A percentile compares a stretch with the other conserved stretches of the same genome.
Evolutionary conservation across 2,888 invertebrate species (phyloP).

Genomic region (Sarcophaga caerulescens): DNA sequence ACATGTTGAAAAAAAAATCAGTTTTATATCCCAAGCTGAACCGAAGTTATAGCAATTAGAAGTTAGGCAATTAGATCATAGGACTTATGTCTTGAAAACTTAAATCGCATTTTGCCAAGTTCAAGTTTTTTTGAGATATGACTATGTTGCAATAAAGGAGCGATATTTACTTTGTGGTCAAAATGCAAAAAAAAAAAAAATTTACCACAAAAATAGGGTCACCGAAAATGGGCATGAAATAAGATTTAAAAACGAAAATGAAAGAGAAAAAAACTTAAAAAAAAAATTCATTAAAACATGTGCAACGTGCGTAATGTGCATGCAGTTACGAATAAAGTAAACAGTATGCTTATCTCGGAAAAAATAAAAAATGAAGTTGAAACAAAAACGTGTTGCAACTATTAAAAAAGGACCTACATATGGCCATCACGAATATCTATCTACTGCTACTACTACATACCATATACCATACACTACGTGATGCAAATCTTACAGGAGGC

Average conservation of each 20-base stretch:
- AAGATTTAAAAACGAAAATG: background rate
- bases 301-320: constrained; percentile 52
- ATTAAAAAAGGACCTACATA: constrained; percentile 42
- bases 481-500: constrained; percentile 37
- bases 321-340: constrained; percentile 32
- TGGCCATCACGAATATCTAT: constrained; percentile 1
- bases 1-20: too few species aligned
- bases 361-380: background rate
- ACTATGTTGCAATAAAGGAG: too few species aligned
- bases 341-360: constrained; percentile 53
- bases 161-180: constrained; percentile 57
- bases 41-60: too few species aligned
- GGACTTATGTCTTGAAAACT: too few species aligned
- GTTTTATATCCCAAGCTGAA: too few species aligned
- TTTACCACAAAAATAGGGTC: constrained; percentile 45
- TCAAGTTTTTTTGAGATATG: too few species aligned
- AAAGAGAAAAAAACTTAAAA: constrained; percentile 12
- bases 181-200: constrained; percentile 22
- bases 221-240: constrained; percentile 25
- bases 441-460: background rate
- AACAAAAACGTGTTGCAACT: constrained; percentile 50
- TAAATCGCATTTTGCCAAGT: too few species aligned
- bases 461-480: constrained; percentile 11
- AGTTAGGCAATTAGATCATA: too few species aligned
- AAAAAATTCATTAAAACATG: constrained; percentile 36